Evolutionary conservation across 2,113 vertebrate genomes (phyloP).

Genomic region (Ciconia boyciana): DNA sequence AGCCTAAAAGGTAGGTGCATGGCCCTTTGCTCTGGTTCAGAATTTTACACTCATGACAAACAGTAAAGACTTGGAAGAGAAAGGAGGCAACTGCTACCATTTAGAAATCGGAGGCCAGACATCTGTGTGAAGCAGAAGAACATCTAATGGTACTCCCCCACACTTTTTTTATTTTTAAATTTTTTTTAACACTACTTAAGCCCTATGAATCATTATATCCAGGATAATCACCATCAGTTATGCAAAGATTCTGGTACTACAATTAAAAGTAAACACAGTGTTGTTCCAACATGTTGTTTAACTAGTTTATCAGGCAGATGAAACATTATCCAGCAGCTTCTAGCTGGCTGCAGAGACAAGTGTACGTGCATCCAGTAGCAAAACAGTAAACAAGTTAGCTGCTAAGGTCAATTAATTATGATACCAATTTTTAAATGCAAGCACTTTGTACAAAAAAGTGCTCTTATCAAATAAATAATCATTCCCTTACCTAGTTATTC

Average conservation of each 20-base stretch:
- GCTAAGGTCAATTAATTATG: conserved; percentile 36
- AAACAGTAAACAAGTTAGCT: conserved; percentile 58
- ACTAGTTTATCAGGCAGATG: conserved; percentile 54
- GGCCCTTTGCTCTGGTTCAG: background rate
- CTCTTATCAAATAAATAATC: background rate
- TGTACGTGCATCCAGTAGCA: background rate
- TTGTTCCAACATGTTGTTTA: conserved; percentile 22
- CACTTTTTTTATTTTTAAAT: background rate
- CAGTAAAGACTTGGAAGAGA: background rate
- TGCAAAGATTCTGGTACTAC: conserved; percentile 29
- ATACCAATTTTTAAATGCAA: background rate
- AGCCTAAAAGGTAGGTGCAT: background rate
- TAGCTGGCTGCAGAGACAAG: conserved; percentile 65
- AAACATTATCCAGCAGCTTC: conserved; percentile 68
- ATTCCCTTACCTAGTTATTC: background rate
- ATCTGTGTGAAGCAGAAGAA: background rate
- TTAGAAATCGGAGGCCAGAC: background rate
- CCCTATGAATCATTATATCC: background rate
- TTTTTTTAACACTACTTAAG: background rate
- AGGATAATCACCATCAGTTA: conserved; percentile 8
- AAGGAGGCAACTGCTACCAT: background rate
- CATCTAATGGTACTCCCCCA: background rate
- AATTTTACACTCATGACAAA: background rate
- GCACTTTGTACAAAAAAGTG: background rate
- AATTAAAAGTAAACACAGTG: conserved; percentile 37